Conservation (phyloP, 2,797 vertebrate genomes). For the Molossus alvarezi region DNA sequence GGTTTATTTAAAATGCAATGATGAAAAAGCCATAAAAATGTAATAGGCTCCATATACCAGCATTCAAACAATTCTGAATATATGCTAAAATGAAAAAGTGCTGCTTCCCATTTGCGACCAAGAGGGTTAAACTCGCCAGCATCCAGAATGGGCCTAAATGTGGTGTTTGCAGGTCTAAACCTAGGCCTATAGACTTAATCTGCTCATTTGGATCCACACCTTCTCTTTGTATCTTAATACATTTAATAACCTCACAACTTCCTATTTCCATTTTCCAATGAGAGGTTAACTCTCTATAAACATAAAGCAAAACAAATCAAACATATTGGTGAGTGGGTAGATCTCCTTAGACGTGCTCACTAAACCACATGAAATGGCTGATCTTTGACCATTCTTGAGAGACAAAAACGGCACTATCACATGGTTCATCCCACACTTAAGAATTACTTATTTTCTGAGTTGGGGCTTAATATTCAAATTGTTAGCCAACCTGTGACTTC, state of each 20-base stretch:
- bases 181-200: background rate
- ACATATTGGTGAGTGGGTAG: background rate
- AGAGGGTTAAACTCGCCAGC: conserved; percentile 2
- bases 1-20: conserved; percentile 40
- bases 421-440: background rate
- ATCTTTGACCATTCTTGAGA: background rate
- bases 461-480: background rate
- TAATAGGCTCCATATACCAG: background rate
- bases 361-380: background rate
- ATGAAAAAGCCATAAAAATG: conserved; percentile 35
- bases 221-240: background rate
- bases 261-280: background rate
- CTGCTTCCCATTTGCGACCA: background rate
- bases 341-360: background rate
- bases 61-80: background rate
- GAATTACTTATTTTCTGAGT: conserved; percentile 18
- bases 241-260: background rate
- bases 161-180: background rate
- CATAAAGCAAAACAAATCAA: background rate
- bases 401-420: background rate
- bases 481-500: background rate
- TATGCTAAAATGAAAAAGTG: background rate
- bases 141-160: background rate
- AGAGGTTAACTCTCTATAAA: conserved; percentile 42
- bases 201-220: background rate